Evolutionary conservation across 2,113 vertebrate genomes (phyloP), one percentile per base, ranked within the genome.

Genomic region (Lota lota): DNA sequence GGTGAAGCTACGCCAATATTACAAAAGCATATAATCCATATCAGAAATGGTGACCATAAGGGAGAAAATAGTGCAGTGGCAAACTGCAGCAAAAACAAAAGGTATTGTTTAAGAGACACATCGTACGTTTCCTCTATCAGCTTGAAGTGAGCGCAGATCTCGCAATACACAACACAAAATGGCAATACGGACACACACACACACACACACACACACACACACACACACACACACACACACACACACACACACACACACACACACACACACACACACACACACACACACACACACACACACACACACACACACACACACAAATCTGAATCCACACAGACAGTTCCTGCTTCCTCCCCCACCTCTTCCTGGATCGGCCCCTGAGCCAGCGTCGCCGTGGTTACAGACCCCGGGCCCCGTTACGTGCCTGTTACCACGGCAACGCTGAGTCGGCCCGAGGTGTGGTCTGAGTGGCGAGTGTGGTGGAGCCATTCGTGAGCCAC

Each of bases 261-360:
- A 56, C 16, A 56, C 51, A 53, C 51, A 53, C 51, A 53, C 51
- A 53, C 51, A 53, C 51, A 53, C 51, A 53, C 51, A 53, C 53
- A 54, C 53, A 53, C 12, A 53, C 51, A 53, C 51, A 53, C 12
- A 2, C 51, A 53, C 16, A 14, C 51, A 14, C 51, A 53, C 12
- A 53, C 11, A 53, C 51, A 53, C 51, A 53, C 28, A 7, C 28
- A 33, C 28, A 33, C 16, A 17, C 51, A 12, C 51, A 53, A 53
- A 53, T 4, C 12, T 10, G 75, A 61, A 77, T 53, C 22, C 74
- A 65, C 50, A 61, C 75, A 79, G 74, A 22, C 75, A 74, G 58
- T 76, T 83, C 74, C 77, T 79, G 75, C 68, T 85, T 77, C 80
- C 82, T 80, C 79, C 75, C 75, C 62, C 72, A 57, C 56, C 66